These are phyloP conservation scores for Malacoctenus gilli DNA, from an alignment of 2,797 vertebrate genomes.

Conservation along the genomic window DNA sequence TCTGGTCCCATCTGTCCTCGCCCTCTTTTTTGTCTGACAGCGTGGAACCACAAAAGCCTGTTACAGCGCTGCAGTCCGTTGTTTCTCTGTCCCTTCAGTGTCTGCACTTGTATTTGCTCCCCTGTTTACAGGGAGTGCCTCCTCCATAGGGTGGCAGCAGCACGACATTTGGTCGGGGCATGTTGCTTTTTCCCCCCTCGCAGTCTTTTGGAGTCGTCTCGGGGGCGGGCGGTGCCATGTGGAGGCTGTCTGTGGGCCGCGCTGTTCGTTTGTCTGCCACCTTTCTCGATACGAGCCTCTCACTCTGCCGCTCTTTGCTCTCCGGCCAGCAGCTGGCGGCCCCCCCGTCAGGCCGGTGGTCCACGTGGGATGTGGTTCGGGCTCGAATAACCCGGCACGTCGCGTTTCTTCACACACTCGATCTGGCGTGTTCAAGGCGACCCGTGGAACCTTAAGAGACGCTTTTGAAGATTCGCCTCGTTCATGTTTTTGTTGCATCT, in stretches of 20 bases:
- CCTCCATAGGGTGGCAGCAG: background rate
- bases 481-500: no score
- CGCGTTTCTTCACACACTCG: no score
- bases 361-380: slow-evolving; percentile 10
- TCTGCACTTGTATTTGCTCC: slow-evolving; percentile 4
- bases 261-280: slow-evolving; percentile 23
- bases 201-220: background rate
- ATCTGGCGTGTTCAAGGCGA: slow-evolving; percentile 5
- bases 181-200: background rate
- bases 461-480: background rate
- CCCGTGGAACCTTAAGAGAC: slow-evolving; percentile 4
- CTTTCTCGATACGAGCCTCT: slow-evolving; percentile 7
- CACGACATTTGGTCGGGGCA: slow-evolving; percentile 3
- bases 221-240: slow-evolving; percentile 8
- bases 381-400: slow-evolving; percentile 22
- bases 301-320: slow-evolving; percentile 7
- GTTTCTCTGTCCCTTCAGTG: slow-evolving; percentile 6
- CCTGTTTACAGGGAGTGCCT: background rate
- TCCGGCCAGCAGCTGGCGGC: slow-evolving; percentile 8
- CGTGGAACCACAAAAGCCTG: slow-evolving; percentile 10
- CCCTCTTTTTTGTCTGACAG: no score
- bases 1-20: no score
- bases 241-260: slow-evolving; percentile 25
- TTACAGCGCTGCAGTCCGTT: background rate
- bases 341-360: slow-evolving; percentile 1